Conservation (phyloP, 2,797 vertebrate genomes). For the Chaetodon trifasciatus region DNA sequence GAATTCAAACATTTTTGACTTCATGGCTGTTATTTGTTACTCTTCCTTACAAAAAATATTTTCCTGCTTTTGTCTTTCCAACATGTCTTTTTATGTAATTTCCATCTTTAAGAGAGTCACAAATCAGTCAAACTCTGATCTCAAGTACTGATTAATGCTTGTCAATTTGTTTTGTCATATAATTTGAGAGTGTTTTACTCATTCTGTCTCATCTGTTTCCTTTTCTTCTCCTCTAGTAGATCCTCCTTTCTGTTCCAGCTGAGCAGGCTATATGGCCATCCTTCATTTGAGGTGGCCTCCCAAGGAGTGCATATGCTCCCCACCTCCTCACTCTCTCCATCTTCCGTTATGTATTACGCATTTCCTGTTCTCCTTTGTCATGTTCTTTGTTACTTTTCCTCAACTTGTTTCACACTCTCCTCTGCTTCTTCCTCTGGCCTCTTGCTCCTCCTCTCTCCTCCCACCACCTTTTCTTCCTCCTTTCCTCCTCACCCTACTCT, state of each 20-base stretch:
- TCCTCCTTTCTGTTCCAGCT: constrained; percentile 41
- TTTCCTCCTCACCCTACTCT: constrained; percentile 16
- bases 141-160: not conserved
- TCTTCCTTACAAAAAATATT: constrained; percentile 36
- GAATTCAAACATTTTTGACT: not conserved
- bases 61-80: not conserved
- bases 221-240: constrained; percentile 30
- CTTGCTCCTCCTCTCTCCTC: constrained; percentile 24
- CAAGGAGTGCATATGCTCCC: constrained; percentile 68
- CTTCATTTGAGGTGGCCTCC: constrained; percentile 68
- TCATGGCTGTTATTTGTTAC: not conserved
- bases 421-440: constrained; percentile 38
- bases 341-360: constrained; percentile 39
- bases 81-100: not conserved
- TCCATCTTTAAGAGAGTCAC: not conserved
- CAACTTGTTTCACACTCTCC: constrained; percentile 38
- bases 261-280: constrained; percentile 66
- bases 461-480: constrained; percentile 45
- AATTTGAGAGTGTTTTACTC: not conserved
- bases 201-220: constrained; percentile 21
- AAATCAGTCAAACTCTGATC: not conserved
- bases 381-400: constrained; percentile 42
- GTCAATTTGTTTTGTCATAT: not conserved
- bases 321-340: constrained; percentile 42
- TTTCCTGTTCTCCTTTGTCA: constrained; percentile 42